A percentile compares a stretch with the other conserved stretches of the same genome.
These are phyloP conservation scores for Conus betulinus DNA, from an alignment of 1,140 invertebrate species.

Conservation along the genomic window DNA sequence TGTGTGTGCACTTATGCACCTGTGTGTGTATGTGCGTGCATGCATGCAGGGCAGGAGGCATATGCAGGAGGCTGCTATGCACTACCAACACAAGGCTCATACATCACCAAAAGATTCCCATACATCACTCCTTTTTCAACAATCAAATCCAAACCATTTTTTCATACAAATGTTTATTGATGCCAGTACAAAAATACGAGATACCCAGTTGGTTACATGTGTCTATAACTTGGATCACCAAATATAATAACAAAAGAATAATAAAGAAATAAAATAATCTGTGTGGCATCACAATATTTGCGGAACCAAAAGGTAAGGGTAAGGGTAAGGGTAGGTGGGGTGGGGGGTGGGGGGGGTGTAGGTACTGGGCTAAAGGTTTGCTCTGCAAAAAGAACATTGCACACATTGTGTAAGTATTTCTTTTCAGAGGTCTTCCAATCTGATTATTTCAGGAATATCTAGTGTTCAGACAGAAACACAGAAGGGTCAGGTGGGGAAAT, in stretches of 20 bases:
- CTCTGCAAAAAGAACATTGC: background rate
- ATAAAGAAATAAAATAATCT: background rate
- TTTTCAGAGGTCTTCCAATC: background rate
- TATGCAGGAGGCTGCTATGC: background rate
- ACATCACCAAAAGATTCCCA: too few relatives aligned
- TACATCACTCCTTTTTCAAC: background rate
- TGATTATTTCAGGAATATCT: background rate
- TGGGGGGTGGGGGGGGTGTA: background rate
- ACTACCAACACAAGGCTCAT: too few relatives aligned
- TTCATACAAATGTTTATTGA: constrained; percentile 43
- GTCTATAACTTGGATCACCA: constrained; percentile 18
- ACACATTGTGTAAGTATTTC: background rate
- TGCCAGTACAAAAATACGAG: constrained; percentile 44
- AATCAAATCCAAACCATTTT: background rate
- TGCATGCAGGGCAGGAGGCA: too few relatives aligned
- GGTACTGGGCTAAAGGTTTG: background rate
- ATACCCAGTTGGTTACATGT: constrained; percentile 27
- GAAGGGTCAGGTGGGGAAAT: too few relatives aligned
- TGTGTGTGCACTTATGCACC: too few relatives aligned
- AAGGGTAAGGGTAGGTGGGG: background rate
- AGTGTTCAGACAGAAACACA: background rate
- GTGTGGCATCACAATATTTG: constrained; percentile 20
- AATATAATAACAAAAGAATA: constrained; percentile 9
- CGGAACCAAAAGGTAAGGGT: background rate
- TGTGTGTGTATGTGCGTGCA: too few relatives aligned